Evolutionary conservation across 2,888 invertebrate genomes (phyloP).

Genomic region (Cataglyphis albicans): DNA sequence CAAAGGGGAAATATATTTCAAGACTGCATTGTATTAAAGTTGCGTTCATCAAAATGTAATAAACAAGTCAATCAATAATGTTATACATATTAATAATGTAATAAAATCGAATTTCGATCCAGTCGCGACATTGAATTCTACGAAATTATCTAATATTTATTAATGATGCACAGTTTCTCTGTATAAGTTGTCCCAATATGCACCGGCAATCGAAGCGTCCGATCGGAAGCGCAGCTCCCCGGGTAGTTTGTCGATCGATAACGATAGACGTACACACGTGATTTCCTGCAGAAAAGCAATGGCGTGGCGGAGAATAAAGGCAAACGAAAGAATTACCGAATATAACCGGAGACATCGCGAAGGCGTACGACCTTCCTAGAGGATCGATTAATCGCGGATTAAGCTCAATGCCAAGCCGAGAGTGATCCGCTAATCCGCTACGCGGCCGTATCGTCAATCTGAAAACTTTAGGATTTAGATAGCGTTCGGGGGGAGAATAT

Average conservation of each 20-base stretch:
- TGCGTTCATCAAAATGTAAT: neutral
- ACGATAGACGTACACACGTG: slow-evolving; percentile 52
- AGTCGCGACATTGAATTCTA: slow-evolving; percentile 20
- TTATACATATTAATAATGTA: slow-evolving; percentile 18
- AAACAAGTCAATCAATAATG: slow-evolving; percentile 5
- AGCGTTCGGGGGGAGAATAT: neutral
- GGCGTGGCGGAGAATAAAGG: slow-evolving; percentile 9
- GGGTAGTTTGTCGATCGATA: slow-evolving; percentile 42
- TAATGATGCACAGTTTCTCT: slow-evolving; percentile 32
- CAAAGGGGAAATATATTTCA: neutral
- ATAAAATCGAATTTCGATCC: slow-evolving; percentile 18
- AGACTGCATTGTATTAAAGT: neutral
- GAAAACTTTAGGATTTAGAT: slow-evolving; percentile 22
- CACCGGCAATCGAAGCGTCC: slow-evolving; percentile 37
- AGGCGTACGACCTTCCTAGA: slow-evolving; percentile 73
- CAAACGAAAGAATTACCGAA: slow-evolving; percentile 51
- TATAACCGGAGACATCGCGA: slow-evolving; percentile 70
- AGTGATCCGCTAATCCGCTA: slow-evolving; percentile 60
- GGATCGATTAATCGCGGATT: slow-evolving; percentile 72
- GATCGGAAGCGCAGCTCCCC: neutral
- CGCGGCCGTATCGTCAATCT: slow-evolving; percentile 47
- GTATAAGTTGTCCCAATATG: slow-evolving; percentile 24
- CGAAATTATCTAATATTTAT: slow-evolving; percentile 51
- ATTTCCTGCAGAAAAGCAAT: slow-evolving; percentile 40
- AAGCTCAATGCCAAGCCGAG: slow-evolving; percentile 73